A percentile compares a stretch with the other conserved stretches of the same genome.
These are phyloP conservation scores for Oreotrochilus melanogaster DNA, from an alignment of 2,113 vertebrate genomes.

Conservation along the genomic window DNA sequence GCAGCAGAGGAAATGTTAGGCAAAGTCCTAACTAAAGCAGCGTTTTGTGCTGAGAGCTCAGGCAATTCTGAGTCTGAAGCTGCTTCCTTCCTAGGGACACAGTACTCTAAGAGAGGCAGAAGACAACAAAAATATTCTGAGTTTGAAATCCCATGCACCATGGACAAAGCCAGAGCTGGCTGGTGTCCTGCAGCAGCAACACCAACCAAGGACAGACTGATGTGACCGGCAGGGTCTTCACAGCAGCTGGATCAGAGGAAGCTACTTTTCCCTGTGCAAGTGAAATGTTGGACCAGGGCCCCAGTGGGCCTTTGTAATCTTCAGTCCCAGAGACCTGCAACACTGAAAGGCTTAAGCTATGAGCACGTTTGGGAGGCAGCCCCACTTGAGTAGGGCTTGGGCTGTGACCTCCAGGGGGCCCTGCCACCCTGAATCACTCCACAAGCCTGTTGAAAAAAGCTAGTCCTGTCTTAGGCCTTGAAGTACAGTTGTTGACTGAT, in stretches of 20 bases:
- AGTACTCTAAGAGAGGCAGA: accelerated
- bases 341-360: not conserved
- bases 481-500: not conserved
- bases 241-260: not conserved
- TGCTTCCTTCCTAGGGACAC: not conserved
- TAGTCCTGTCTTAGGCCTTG: not conserved
- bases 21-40: not conserved
- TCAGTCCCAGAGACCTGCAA: not conserved
- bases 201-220: not conserved
- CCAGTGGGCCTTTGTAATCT: not conserved
- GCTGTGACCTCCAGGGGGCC: not conserved
- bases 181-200: not conserved
- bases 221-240: not conserved
- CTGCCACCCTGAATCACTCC: not conserved
- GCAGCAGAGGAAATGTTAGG: not conserved
- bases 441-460: not conserved
- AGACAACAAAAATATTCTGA: not conserved
- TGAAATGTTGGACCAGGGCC: not conserved
- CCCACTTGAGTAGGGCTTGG: not conserved
- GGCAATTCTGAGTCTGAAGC: not conserved
- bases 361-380: not conserved
- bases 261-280: not conserved
- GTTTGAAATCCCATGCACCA: not conserved
- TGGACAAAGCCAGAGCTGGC: not conserved
- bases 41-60: not conserved